phyloP scores from a whole-genome alignment of 2,888 invertebrate genomes.

The Mellilla xanthometata region DNA sequence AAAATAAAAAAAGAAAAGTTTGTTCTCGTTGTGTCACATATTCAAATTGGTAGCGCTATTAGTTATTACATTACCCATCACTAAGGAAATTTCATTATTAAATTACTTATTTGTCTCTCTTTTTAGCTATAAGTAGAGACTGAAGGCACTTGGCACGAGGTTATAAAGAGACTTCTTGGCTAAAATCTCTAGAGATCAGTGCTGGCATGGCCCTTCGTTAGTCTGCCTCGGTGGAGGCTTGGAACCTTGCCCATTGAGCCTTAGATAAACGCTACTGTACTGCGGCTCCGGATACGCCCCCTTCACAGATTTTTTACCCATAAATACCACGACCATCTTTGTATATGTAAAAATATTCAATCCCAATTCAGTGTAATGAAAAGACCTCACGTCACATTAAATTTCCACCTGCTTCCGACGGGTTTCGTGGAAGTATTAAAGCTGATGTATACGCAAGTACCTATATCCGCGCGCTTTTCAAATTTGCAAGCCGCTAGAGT shows the following conservation, averaged over 20 bases:
- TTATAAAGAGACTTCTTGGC: slow-evolving; percentile 54
- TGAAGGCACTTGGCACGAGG: slow-evolving; percentile 53
- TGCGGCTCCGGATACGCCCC: slow-evolving; percentile 40
- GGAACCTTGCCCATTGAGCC: slow-evolving; percentile 71
- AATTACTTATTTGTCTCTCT: slow-evolving; percentile 27
- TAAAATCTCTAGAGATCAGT: slow-evolving; percentile 42
- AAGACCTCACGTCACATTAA: slow-evolving; percentile 41
- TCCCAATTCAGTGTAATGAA: slow-evolving; percentile 38
- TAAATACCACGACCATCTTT: slow-evolving; percentile 24
- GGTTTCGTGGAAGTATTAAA: slow-evolving; percentile 37
- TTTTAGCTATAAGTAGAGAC: slow-evolving; percentile 17
- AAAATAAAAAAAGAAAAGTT: too few relatives aligned
- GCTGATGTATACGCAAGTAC: slow-evolving; percentile 24
- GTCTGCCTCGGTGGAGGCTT: slow-evolving; percentile 57
- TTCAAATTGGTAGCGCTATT: too few relatives aligned
- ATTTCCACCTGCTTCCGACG: slow-evolving; percentile 38
- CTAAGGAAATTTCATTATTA: too few relatives aligned
- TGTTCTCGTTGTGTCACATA: too few relatives aligned
- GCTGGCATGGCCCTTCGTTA: slow-evolving; percentile 43
- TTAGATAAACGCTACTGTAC: slow-evolving; percentile 62
- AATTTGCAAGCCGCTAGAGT: slow-evolving; percentile 33
- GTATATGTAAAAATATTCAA: slow-evolving; percentile 42
- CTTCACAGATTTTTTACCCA: slow-evolving; percentile 29
- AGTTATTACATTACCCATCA: too few relatives aligned
- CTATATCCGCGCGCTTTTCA: slow-evolving; percentile 24